These are phyloP conservation scores for Hybognathus amarus DNA, from an alignment of 2,797 vertebrate species.

Conservation along the genomic window DNA sequence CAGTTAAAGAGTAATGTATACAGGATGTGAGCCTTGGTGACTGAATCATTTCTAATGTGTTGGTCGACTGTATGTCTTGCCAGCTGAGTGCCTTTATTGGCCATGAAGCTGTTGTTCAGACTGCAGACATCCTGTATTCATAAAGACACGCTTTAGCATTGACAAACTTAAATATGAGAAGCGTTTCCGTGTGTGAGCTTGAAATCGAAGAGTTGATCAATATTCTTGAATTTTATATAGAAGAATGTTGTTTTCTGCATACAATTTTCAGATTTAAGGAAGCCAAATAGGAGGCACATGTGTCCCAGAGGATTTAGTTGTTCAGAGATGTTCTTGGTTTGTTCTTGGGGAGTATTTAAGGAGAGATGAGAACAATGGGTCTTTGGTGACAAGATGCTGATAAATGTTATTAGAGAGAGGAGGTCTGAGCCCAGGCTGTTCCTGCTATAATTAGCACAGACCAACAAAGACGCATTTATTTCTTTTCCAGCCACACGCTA, in stretches of 20 bases:
- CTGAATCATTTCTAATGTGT: conserved; percentile 25
- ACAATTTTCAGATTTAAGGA: background rate
- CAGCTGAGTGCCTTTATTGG: conserved; percentile 21
- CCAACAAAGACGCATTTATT: conserved; percentile 51
- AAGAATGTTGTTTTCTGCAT: background rate
- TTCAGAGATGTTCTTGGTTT: conserved; percentile 45
- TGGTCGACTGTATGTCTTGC: background rate
- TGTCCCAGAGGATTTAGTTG: conserved; percentile 6
- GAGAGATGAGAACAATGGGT: conserved; percentile 58
- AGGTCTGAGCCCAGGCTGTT: conserved; percentile 46
- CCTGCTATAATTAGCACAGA: conserved; percentile 60
- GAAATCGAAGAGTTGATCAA: conserved; percentile 29
- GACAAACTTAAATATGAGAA: background rate
- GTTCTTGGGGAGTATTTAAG: conserved; percentile 47
- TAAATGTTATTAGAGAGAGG: conserved; percentile 59
- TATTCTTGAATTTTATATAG: conserved; percentile 10
- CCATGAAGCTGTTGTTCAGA: conserved; percentile 17
- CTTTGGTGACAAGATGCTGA: conserved; percentile 56
- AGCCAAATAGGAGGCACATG: conserved; percentile 2
- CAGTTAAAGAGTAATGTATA: conserved; percentile 26
- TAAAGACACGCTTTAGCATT: conserved; percentile 4
- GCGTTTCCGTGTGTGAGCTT: background rate
- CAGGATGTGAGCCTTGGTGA: conserved; percentile 14
- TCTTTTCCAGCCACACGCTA: conserved; percentile 37
- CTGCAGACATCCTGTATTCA: conserved; percentile 28